phyloP scores from a whole-genome alignment of 2,113 vertebrate species.

The Silurus glanis region DNA sequence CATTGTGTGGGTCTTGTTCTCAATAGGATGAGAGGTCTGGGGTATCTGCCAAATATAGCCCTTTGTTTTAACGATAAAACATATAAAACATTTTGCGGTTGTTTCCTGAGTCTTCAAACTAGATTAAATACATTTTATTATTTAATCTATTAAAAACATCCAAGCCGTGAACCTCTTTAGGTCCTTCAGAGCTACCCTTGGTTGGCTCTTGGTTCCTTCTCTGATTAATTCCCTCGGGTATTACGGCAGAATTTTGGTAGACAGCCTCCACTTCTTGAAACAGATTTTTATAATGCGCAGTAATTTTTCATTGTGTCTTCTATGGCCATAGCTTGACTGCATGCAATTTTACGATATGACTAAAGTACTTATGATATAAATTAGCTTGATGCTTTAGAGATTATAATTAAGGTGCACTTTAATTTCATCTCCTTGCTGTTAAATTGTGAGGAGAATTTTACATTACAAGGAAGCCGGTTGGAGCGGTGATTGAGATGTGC shows the following conservation, averaged over 20 bases:
- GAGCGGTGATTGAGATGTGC: not conserved
- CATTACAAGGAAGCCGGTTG: not conserved
- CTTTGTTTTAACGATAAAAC: not conserved
- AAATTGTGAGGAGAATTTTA: not conserved
- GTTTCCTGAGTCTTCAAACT: not conserved
- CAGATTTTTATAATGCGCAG: too few relatives aligned
- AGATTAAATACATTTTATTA: too few relatives aligned
- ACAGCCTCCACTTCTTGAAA: too few relatives aligned
- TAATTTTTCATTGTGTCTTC: too few relatives aligned
- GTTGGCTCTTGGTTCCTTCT: not conserved
- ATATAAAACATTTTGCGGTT: not conserved
- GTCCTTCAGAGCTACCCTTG: not conserved
- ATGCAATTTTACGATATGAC: too few relatives aligned
- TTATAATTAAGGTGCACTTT: too few relatives aligned
- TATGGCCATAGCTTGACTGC: too few relatives aligned
- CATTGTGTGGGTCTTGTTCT: not conserved
- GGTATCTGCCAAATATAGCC: too few relatives aligned
- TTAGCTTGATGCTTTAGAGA: too few relatives aligned
- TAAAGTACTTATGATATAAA: too few relatives aligned
- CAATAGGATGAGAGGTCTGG: too few relatives aligned
- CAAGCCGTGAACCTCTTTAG: not conserved
- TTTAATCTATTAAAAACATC: not conserved
- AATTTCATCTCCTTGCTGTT: not conserved
- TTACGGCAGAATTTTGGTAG: too few relatives aligned
- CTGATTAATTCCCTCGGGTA: not conserved